Base-by-base conservation (phyloP, 2,113 vertebrate genomes). In the Pachycephala philippinensis region DNA sequence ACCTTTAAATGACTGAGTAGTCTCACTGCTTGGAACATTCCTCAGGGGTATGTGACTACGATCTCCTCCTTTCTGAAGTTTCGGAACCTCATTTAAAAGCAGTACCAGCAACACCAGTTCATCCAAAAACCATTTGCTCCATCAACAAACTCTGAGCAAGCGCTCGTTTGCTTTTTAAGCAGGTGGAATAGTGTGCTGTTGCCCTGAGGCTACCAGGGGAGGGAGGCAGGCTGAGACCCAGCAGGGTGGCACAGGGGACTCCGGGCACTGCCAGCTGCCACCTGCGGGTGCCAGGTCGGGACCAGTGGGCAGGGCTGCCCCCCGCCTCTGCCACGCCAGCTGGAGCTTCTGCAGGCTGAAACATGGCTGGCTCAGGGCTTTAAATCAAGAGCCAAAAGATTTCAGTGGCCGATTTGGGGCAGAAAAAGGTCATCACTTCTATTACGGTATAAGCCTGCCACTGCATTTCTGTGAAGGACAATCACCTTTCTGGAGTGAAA, bases 241-340 rank as follows among this genome's bases (percentile, higher is more conserved):
- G 27, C 1, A 0, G 42, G 45, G 26, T 0, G 1, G 35, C 1
- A 0, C 6, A 11, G 28, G 6, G 26, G 19, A n/a, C 20, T 10
- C 18, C 3, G 2, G 39, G 69, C 1, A 4, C 49, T 45, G 74
- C 65, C 1, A 8, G 49, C 33, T 71, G 76, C n/a, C 63, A 71
- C 82, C 64, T 27, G 49, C 2, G 1, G 17, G 35, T 17, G 47
- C 13, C 26, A 12, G 37, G 24, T 6, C 0, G 0, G 10, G 17
- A 45, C 21, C 1, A 17, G 47, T 0, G 1, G 22, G 42, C 56
- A 22, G 10, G 5, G n/a, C 7, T 10, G 6, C 21, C 30, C 11
- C 7, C 12, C 0, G 0, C 11, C 3, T 3, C 47, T 40, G 33
- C 49, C 11, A 6, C 70, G 61, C 7, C 27, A 1, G 11, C 42